Conservation (phyloP, 2,797 vertebrate genomes). For the Crenichthys baileyi region DNA sequence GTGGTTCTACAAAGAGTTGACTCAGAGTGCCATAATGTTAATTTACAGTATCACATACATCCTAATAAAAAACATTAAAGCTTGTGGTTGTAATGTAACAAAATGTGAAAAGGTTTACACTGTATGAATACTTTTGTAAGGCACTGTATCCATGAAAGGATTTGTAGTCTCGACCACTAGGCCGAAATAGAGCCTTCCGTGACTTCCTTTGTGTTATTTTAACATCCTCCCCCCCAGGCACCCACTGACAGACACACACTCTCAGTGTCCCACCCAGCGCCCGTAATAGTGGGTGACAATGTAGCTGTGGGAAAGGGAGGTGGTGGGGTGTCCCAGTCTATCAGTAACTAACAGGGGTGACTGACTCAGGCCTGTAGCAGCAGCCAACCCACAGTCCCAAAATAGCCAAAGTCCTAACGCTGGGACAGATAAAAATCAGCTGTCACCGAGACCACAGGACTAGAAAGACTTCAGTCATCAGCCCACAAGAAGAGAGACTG, state of each 20-base stretch:
- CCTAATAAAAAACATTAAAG: not conserved
- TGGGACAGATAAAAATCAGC: slow-evolving; percentile 88
- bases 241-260: slow-evolving; percentile 54
- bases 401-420: slow-evolving; percentile 83
- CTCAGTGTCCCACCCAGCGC: slow-evolving; percentile 57
- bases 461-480: slow-evolving; percentile 63
- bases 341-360: slow-evolving; percentile 72
- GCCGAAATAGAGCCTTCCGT: slow-evolving; percentile 39
- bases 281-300: slow-evolving; percentile 72
- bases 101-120: not conserved
- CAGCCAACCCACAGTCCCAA: slow-evolving; percentile 80
- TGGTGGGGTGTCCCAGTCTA: slow-evolving; percentile 57
- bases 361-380: slow-evolving; percentile 75
- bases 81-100: not conserved
- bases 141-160: not conserved
- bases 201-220: slow-evolving; percentile 12
- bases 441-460: slow-evolving; percentile 74
- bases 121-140: not conserved
- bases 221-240: slow-evolving; percentile 14
- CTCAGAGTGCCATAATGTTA: not conserved
- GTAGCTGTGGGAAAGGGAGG: slow-evolving; percentile 68
- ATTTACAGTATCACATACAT: not conserved
- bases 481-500: slow-evolving; percentile 46
- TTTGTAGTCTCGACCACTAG: not conserved
- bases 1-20: not conserved